Evolutionary conservation across 2,113 vertebrate genomes (phyloP).

Genomic region (Gasterosteus nipponicus): DNA sequence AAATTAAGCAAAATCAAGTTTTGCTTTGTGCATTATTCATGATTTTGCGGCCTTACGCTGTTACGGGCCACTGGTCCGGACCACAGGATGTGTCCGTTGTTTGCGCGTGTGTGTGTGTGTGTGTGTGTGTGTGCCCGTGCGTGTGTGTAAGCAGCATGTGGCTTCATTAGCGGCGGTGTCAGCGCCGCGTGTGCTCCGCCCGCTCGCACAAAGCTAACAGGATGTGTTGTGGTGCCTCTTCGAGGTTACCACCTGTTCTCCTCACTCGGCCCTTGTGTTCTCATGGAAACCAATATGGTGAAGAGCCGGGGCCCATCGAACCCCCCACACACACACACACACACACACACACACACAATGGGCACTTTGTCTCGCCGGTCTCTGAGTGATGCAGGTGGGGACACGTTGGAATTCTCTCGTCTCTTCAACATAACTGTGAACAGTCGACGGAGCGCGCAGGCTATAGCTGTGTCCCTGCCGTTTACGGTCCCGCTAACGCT

Average conservation of each 20-base stretch:
- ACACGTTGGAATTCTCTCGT: not conserved
- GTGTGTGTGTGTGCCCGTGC: not conserved
- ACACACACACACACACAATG: slow-evolving; percentile 38
- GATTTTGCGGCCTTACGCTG: too few relatives aligned
- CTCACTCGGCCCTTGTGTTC: slow-evolving; percentile 50
- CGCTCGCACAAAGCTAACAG: slow-evolving; percentile 35
- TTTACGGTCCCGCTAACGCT: too few relatives aligned
- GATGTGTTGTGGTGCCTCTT: slow-evolving; percentile 44
- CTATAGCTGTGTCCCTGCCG: not conserved
- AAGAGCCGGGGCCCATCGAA: slow-evolving; percentile 32
- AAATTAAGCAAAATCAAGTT: not conserved
- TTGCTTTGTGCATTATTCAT: not conserved
- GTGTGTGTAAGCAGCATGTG: slow-evolving; percentile 8
- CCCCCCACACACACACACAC: not conserved
- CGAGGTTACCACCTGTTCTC: slow-evolving; percentile 61
- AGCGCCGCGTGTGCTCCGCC: not conserved
- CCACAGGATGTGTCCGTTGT: not conserved
- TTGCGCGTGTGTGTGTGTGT: slow-evolving; percentile 8
- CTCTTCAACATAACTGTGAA: not conserved
- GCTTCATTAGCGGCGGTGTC: slow-evolving; percentile 46
- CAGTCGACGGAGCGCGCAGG: too few relatives aligned
- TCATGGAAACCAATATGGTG: slow-evolving; percentile 70
- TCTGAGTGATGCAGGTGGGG: not conserved
- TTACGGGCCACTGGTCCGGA: too few relatives aligned
- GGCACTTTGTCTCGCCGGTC: slow-evolving; percentile 56